A percentile compares a stretch with the other conserved stretches of the same genome.
phyloP scores from a whole-genome alignment of 2,113 vertebrate species.

The Onychorhynchus coronatus region DNA sequence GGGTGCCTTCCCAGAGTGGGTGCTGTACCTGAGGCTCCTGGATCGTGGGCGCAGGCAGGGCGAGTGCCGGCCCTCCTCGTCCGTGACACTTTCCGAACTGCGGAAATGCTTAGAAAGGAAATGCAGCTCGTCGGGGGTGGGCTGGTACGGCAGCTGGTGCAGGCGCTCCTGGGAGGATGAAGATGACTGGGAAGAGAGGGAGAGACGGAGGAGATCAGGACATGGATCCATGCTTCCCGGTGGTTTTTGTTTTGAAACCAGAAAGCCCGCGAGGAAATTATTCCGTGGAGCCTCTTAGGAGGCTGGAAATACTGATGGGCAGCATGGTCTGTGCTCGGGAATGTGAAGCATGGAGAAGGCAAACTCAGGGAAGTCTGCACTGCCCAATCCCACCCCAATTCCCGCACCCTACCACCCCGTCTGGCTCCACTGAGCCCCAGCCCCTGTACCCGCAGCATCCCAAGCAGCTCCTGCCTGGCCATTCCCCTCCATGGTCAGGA shows the following conservation, averaged over 20 bases:
- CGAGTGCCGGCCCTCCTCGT: constrained; percentile 84
- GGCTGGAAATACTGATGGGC: background rate
- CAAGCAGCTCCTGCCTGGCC: background rate
- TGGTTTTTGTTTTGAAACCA: background rate
- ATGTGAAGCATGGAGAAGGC: background rate
- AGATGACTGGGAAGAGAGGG: constrained; percentile 80
- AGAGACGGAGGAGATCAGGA: background rate
- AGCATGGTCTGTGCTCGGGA: accelerated
- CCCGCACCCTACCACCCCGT: accelerated
- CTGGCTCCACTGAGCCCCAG: background rate
- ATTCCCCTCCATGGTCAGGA: accelerated
- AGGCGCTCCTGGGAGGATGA: constrained; percentile 96
- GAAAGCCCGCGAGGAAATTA: accelerated
- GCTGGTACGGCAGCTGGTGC: constrained; percentile 97
- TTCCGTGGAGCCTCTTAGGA: background rate
- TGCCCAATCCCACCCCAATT: background rate
- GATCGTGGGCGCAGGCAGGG: constrained; percentile 88
- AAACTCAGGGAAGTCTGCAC: background rate
- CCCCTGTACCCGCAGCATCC: background rate
- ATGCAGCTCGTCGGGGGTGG: constrained; percentile 93
- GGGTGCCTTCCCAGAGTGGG: accelerated
- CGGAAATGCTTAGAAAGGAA: constrained; percentile 98
- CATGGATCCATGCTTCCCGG: accelerated
- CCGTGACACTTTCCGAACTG: constrained; percentile 88
- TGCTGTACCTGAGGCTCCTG: constrained; percentile 88